These are phyloP conservation scores for Hypsopygia costalis DNA, from an alignment of 2,888 invertebrate genomes.

Conservation along the genomic window DNA sequence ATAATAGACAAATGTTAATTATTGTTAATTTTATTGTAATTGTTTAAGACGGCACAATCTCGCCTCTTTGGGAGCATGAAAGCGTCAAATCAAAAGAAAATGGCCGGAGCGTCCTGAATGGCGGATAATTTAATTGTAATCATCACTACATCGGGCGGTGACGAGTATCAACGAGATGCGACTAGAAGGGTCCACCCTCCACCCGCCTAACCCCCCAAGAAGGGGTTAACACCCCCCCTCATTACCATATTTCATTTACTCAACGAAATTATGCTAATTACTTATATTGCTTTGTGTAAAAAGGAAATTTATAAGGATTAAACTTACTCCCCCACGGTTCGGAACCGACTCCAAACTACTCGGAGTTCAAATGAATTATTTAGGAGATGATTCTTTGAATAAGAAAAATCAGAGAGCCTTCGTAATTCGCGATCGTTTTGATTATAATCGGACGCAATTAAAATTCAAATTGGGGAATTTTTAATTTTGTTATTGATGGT, in stretches of 20 bases:
- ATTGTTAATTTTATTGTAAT: not conserved
- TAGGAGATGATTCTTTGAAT: conserved; percentile 61
- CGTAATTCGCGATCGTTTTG: conserved; percentile 65
- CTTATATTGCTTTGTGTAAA: conserved; percentile 82
- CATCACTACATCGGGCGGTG: conserved; percentile 75
- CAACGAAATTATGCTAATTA: conserved; percentile 81
- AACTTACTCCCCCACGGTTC: conserved; percentile 66
- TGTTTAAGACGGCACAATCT: conserved; percentile 8
- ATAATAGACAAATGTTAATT: too few relatives aligned
- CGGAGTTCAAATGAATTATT: conserved; percentile 67
- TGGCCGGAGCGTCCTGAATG: conserved; percentile 54
- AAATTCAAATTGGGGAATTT: conserved; percentile 78
- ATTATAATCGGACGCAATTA: conserved; percentile 78
- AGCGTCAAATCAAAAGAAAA: conserved; percentile 68
- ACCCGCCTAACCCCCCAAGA: conserved; percentile 50
- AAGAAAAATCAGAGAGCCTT: conserved; percentile 55
- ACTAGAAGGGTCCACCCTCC: conserved; percentile 61
- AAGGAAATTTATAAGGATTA: conserved; percentile 81
- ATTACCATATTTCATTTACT: conserved; percentile 82
- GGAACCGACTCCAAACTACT: conserved; percentile 48
- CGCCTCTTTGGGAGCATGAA: conserved; percentile 26
- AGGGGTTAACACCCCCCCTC: conserved; percentile 70
- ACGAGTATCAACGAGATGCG: conserved; percentile 76
- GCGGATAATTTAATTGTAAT: conserved; percentile 77
- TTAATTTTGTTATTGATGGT: conserved; percentile 79